Percentiles rank a stretch among this genome's conserved stretches.
phyloP scores from a whole-genome alignment of 2,797 vertebrate genomes.

The Cyclopterus lumpus region DNA sequence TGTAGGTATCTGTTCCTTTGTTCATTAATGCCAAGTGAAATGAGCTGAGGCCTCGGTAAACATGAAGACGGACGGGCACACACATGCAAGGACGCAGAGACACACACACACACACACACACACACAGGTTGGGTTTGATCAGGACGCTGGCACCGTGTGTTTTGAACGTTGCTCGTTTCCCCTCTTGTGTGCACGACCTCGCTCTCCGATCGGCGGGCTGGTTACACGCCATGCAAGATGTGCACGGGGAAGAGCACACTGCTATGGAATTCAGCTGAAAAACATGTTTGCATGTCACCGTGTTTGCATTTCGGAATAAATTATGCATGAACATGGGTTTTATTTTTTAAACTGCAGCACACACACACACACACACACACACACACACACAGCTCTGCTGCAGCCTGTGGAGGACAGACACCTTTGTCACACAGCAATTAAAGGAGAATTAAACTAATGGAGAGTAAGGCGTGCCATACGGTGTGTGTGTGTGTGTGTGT shows the following conservation, averaged over 20 bases:
- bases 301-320: constrained; percentile 73
- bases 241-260: constrained; percentile 57
- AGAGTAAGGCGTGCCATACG: background rate
- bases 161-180: constrained; percentile 42
- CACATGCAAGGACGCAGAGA: constrained; percentile 23
- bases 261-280: constrained; percentile 57
- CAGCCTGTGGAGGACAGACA: constrained; percentile 4
- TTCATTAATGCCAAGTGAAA: constrained; percentile 70
- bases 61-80: constrained; percentile 38
- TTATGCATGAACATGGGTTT: constrained; percentile 63
- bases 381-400: constrained; percentile 20
- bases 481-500: constrained; percentile 40
- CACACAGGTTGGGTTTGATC: constrained; percentile 50
- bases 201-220: no score
- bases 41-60: constrained; percentile 65
- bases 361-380: constrained; percentile 10
- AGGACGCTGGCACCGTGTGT: constrained; percentile 35
- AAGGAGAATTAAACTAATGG: background rate
- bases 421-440: constrained; percentile 5
- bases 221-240: constrained; percentile 2
- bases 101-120: constrained; percentile 43
- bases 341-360: constrained; percentile 15
- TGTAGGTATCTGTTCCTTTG: constrained; percentile 66
- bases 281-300: constrained; percentile 76
- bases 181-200: no score